Evolutionary conservation across 2,797 vertebrate genomes (phyloP), one percentile per base, ranked within the genome.

Genomic region (Bucorvus abyssinicus): DNA sequence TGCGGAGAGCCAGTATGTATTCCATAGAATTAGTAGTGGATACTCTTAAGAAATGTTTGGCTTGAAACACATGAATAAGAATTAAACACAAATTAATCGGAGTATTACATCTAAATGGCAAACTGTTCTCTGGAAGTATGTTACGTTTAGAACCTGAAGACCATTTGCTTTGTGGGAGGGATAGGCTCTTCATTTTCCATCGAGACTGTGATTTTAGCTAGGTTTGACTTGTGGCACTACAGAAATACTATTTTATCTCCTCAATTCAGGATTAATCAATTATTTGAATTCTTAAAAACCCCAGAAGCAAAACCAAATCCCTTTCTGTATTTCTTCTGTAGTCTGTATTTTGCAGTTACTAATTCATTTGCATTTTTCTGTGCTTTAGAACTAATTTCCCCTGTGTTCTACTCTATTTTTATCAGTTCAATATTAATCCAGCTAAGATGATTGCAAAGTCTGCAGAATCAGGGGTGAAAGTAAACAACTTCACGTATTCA

Each of bases 301-400:
- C 77, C 81, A 95, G 59, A 93, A 89, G 88, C 80, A 87, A 94
- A 63, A 2, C 55, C 74, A 82, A 78, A 91, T 93, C 55, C 70
- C 86, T 59, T 61, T 81, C 87, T 93, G 1, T 73, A 49, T 88
- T 83, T 90, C 65, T 89, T 81, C 82, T 76, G 17, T 32, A 96
- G 75, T 63, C 82, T 50, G 44, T 84, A 78, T 84, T 93, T 94
- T 84, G 74, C 56, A 82, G 52, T 59, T 94, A 75, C 26, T 59
- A 86, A 88, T 83, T 86, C 34, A 90, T 95, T 94, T 94, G 67
- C 89, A 88, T 91, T 94, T 87, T 81, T 75, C 79, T 81, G 47
- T 69, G 91, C 74, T 80, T 83, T 92, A 83, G 84, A 95, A 71
- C 50, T 82, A 17, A 94, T 94, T 94, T 96, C 91, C 89, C 87